Conservation (phyloP, 2,888 invertebrate species). For the Drosophila picticornis region DNA sequence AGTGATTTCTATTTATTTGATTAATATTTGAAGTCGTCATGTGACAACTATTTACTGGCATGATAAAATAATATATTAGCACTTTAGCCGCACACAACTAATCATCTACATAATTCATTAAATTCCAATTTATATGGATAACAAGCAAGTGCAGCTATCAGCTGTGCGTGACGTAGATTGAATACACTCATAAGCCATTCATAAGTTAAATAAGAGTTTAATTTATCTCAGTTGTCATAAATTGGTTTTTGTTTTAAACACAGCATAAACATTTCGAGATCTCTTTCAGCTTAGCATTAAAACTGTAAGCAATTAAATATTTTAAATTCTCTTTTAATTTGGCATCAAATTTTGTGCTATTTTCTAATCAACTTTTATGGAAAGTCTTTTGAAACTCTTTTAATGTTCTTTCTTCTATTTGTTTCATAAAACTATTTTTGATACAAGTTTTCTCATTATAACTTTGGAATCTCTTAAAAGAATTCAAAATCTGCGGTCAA, state of each 20-base stretch:
- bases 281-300: not conserved
- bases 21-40: conserved; percentile 41
- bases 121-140: conserved; percentile 11
- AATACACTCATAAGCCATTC: conserved; percentile 2
- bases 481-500: not conserved
- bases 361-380: not conserved
- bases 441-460: not conserved
- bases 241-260: not conserved
- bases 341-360: not conserved
- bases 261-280: not conserved
- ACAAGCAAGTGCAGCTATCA: not conserved
- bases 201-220: not conserved
- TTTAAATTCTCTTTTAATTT: not conserved
- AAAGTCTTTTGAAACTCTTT: not conserved
- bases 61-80: conserved; percentile 31
- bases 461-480: not conserved
- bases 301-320: not conserved
- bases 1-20: conserved; percentile 39
- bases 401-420: not conserved
- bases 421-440: not conserved
- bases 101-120: conserved; percentile 16
- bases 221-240: not conserved
- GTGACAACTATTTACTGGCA: conserved; percentile 32
- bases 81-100: conserved; percentile 10
- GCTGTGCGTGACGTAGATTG: not conserved